These are phyloP conservation scores for Helogale parvula DNA, from an alignment of 2,113 vertebrate species.

Conservation along the genomic window DNA sequence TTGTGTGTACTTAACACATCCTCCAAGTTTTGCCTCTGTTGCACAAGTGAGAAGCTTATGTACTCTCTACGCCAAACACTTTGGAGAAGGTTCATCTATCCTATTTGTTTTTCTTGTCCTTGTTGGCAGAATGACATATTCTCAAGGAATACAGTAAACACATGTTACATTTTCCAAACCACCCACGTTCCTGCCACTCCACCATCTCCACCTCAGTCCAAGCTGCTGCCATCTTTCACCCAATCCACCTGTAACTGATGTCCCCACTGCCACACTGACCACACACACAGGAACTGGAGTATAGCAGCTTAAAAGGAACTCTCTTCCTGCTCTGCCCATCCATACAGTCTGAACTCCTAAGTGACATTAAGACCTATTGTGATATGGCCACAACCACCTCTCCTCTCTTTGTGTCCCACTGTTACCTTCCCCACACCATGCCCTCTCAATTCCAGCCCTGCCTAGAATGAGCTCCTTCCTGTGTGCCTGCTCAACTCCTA, in stretches of 20 bases:
- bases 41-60: not conserved
- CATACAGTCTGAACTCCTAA: not conserved
- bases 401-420: not conserved
- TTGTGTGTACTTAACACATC: not conserved
- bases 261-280: not conserved
- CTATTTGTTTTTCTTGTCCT: not conserved
- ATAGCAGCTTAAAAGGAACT: not conserved
- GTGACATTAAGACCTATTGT: not conserved
- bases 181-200: not conserved
- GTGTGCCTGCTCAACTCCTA: not conserved
- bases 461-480: not conserved
- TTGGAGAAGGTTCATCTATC: not conserved
- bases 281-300: not conserved
- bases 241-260: not conserved
- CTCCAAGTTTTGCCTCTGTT: constrained; percentile 17
- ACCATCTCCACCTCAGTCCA: not conserved
- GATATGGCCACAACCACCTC: not conserved
- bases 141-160: not conserved
- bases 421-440: too few relatives aligned
- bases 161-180: not conserved
- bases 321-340: not conserved
- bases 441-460: not conserved
- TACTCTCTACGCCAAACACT: not conserved
- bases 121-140: not conserved
- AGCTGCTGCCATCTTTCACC: not conserved